A percentile compares a stretch with the other conserved stretches of the same genome.
Evolutionary conservation across 2,113 vertebrate genomes (phyloP).

Genomic region (Antechinus flavipes): DNA sequence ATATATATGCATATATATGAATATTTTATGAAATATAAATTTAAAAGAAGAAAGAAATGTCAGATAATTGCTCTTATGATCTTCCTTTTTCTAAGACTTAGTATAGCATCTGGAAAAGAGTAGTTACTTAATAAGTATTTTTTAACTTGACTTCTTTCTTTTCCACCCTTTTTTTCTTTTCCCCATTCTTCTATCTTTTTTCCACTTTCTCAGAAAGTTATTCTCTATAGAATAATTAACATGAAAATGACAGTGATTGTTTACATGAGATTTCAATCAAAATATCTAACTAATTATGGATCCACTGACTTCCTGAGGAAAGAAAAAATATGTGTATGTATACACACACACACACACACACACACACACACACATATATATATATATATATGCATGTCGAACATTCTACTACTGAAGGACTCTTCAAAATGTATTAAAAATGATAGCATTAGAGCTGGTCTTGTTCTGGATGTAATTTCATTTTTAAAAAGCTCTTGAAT

Average conservation of each 20-base stretch:
- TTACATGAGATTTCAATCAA: slow-evolving; percentile 41
- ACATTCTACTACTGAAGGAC: not conserved
- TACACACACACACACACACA: too few relatives aligned
- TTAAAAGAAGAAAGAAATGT: not conserved
- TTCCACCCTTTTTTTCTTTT: not conserved
- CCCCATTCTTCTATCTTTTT: not conserved
- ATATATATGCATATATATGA: not conserved
- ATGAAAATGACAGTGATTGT: not conserved
- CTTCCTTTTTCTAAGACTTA: not conserved
- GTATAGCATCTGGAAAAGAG: not conserved
- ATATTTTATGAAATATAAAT: not conserved
- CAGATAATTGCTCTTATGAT: not conserved
- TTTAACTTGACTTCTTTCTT: not conserved
- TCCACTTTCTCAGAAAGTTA: slow-evolving; percentile 23
- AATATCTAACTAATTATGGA: not conserved
- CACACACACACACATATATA: too few relatives aligned
- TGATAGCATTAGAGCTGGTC: not conserved
- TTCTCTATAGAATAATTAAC: slow-evolving; percentile 36
- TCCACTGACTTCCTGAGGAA: slow-evolving; percentile 34
- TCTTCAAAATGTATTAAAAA: slow-evolving; percentile 37
- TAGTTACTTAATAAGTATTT: not conserved
- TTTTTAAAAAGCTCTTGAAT: slow-evolving; percentile 6
- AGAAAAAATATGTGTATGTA: not conserved
- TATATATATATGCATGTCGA: slow-evolving; percentile 32
- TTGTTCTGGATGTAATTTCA: slow-evolving; percentile 48